Percentiles rank a stretch among this genome's conserved stretches.
These are phyloP conservation scores for Streblospio benedicti DNA, from an alignment of 1,140 invertebrate genomes.

Conservation along the genomic window DNA sequence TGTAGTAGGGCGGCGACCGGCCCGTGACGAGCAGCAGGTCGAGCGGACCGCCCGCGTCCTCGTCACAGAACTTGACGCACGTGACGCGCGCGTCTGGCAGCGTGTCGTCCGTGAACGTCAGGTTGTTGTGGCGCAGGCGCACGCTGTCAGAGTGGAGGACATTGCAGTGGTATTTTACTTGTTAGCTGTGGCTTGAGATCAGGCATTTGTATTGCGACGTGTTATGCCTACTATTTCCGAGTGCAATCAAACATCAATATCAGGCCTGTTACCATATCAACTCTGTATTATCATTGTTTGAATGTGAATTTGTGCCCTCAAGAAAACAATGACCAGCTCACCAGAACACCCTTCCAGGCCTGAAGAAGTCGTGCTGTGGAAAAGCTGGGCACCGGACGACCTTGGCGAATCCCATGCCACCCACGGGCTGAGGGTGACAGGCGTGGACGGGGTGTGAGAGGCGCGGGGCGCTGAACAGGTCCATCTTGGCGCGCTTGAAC, in stretches of 20 bases:
- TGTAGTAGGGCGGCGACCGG: neutral
- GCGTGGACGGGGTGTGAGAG: neutral
- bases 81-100: conserved; percentile 2
- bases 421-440: neutral
- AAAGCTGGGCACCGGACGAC: conserved; percentile 3
- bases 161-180: too few species aligned
- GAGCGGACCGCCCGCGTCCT: neutral
- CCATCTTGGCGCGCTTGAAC: too few species aligned
- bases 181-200: too few species aligned
- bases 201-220: too few species aligned
- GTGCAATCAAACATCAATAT: too few species aligned
- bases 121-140: conserved; percentile 10
- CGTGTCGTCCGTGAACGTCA: conserved; percentile 5
- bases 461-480: too few species aligned
- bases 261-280: too few species aligned
- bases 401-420: conserved; percentile 5
- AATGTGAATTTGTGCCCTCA: too few species aligned
- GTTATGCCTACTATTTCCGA: too few species aligned
- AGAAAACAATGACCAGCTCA: too few species aligned
- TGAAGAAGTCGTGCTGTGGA: conserved; percentile 8
- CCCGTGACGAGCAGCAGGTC: conserved; percentile 7
- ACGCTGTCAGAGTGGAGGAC: too few species aligned
- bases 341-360: neutral
- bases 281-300: too few species aligned
- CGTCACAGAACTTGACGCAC: conserved; percentile 7